Evolutionary conservation across 1,140 invertebrate species (phyloP).

Genomic region (Procambarus virginalis): DNA sequence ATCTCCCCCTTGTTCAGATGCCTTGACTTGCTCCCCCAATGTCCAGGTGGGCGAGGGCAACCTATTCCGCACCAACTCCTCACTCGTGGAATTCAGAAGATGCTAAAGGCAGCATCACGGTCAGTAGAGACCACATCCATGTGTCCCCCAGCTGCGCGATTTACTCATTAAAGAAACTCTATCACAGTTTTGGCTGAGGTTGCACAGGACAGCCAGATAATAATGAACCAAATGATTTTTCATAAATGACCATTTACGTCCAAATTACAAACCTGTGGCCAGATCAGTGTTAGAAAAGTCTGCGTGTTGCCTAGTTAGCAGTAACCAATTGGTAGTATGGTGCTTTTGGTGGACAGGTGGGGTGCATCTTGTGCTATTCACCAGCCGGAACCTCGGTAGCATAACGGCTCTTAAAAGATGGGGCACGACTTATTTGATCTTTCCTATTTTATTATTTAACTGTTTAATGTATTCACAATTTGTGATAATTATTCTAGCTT

Average conservation of each 20-base stretch:
- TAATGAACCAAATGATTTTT: neutral
- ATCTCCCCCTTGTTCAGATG: constrained; percentile 26
- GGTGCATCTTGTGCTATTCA: neutral
- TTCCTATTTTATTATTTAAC: neutral
- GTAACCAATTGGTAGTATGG: neutral
- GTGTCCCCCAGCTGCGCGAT: neutral
- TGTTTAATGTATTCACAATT: neutral
- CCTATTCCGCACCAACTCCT: constrained; percentile 67
- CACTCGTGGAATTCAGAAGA: constrained; percentile 66
- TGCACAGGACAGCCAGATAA: neutral
- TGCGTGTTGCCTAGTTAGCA: neutral
- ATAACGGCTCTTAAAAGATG: too few relatives aligned
- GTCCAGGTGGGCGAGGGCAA: constrained; percentile 16
- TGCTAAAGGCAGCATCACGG: constrained; percentile 63
- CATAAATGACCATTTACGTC: neutral
- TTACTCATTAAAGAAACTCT: neutral
- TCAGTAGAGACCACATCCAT: constrained; percentile 61
- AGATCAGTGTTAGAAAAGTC: neutral
- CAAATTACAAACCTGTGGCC: constrained; percentile 9
- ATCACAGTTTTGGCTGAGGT: constrained; percentile 14
- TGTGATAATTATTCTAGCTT: neutral
- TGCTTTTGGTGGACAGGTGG: neutral
- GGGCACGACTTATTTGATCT: too few relatives aligned
- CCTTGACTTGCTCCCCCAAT: constrained; percentile 47
- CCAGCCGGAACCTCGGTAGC: too few relatives aligned